These are phyloP conservation scores for Dicerorhinus sumatrensis DNA, from an alignment of 2,113 vertebrate genomes.

Conservation along the genomic window DNA sequence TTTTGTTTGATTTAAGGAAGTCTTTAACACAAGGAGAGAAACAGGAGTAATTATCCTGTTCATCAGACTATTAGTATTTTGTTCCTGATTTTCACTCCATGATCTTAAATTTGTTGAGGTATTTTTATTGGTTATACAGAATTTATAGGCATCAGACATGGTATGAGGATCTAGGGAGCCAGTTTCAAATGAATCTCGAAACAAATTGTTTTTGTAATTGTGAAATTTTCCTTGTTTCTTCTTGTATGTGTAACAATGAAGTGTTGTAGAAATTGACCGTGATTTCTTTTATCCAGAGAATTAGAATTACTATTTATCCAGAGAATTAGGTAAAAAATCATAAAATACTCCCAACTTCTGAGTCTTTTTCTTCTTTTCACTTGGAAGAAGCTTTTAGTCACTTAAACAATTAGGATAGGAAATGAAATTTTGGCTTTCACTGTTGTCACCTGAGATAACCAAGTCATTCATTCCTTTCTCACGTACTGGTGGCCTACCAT, in stretches of 20 bases:
- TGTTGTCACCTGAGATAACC: background rate
- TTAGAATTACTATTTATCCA: background rate
- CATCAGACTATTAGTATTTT: background rate
- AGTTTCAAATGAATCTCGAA: conserved; percentile 36
- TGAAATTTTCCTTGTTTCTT: background rate
- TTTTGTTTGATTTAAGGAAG: conserved; percentile 30
- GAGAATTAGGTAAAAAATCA: conserved; percentile 35
- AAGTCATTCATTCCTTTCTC: background rate
- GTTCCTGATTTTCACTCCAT: background rate
- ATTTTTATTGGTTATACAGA: background rate
- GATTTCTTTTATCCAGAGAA: background rate
- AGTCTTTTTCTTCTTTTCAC: background rate
- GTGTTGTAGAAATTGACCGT: background rate
- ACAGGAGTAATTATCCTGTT: background rate
- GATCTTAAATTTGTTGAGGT: background rate
- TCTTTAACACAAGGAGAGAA: background rate
- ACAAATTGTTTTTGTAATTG: conserved; percentile 7
- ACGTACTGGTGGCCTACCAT: background rate
- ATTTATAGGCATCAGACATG: background rate
- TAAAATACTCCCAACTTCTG: background rate
- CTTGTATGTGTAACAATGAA: background rate
- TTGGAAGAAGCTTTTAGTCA: conserved; percentile 33
- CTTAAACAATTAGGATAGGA: background rate
- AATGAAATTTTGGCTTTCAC: conserved; percentile 24
- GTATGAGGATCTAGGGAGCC: background rate